These are phyloP conservation scores for Lycia hirtaria DNA, from an alignment of 2,888 invertebrate genomes.

Conservation along the genomic window DNA sequence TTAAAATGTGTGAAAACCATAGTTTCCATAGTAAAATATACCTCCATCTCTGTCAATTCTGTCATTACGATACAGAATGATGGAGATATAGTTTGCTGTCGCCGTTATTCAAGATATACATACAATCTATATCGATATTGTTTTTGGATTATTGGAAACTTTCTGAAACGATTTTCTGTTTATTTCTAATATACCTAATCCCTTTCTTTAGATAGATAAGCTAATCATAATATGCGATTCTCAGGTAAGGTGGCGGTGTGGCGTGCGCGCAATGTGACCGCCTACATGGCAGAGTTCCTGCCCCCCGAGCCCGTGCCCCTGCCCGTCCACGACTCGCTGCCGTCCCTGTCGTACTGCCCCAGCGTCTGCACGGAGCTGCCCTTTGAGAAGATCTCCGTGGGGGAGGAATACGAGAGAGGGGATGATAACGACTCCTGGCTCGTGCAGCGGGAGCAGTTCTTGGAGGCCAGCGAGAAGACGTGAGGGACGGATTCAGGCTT, in stretches of 20 bases:
- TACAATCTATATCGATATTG: too few species aligned
- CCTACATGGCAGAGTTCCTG: conserved; percentile 88
- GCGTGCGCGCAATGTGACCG: conserved; percentile 88
- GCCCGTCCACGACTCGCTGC: conserved; percentile 87
- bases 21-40: too few species aligned
- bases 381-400: conserved; percentile 68
- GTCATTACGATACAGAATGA: too few species aligned
- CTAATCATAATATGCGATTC: background rate
- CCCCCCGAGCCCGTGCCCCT: conserved; percentile 89
- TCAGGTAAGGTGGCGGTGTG: conserved; percentile 85
- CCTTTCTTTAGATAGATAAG: too few species aligned
- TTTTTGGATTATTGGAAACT: too few species aligned
- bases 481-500: too few species aligned
- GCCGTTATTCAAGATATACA: too few species aligned
- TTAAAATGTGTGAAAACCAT: too few species aligned
- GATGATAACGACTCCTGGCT: conserved; percentile 78
- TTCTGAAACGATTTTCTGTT: too few species aligned
- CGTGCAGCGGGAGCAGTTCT: conserved; percentile 71
- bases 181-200: too few species aligned
- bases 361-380: conserved; percentile 66
- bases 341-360: conserved; percentile 77
- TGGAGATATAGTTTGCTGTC: too few species aligned
- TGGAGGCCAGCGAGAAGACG: conserved; percentile 68
- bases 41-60: too few species aligned
- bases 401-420: conserved; percentile 70